Evolutionary conservation across 2,797 vertebrate genomes (phyloP).

Genomic region (Pelochelys cantorii): DNA sequence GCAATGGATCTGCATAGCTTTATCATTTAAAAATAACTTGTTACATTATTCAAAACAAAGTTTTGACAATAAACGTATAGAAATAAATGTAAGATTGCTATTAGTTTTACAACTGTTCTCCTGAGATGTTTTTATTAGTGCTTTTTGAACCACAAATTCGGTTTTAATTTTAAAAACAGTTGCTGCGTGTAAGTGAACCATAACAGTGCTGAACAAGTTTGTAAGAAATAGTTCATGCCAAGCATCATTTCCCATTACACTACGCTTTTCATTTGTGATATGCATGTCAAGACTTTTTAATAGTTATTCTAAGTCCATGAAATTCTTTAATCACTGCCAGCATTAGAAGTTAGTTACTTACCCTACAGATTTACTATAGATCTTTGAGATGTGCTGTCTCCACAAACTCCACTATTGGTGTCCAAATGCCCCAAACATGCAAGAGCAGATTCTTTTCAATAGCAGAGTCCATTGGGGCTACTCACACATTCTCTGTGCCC

Average conservation of each 20-base stretch:
- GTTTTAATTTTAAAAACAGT: background rate
- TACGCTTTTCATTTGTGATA: too few relatives aligned
- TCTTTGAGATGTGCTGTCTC: too few relatives aligned
- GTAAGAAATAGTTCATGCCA: background rate
- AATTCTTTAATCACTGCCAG: background rate
- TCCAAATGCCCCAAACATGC: too few relatives aligned
- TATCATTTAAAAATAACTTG: too few relatives aligned
- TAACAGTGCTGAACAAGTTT: background rate
- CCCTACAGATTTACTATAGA: too few relatives aligned
- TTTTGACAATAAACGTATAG: background rate
- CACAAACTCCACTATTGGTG: too few relatives aligned
- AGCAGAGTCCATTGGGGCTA: too few relatives aligned
- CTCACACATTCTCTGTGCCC: too few relatives aligned
- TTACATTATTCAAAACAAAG: too few relatives aligned
- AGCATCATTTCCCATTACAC: background rate
- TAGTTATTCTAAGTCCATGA: background rate
- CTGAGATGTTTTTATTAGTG: background rate
- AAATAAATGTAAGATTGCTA: background rate
- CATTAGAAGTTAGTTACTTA: background rate
- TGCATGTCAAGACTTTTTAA: background rate
- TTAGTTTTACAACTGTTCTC: background rate
- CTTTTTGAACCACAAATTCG: background rate
- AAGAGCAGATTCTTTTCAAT: too few relatives aligned
- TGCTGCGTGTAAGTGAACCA: background rate
- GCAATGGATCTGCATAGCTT: too few relatives aligned